These are phyloP conservation scores for Syngnathus rostellatus DNA, from an alignment of 2,797 vertebrate genomes.

Conservation along the genomic window DNA sequence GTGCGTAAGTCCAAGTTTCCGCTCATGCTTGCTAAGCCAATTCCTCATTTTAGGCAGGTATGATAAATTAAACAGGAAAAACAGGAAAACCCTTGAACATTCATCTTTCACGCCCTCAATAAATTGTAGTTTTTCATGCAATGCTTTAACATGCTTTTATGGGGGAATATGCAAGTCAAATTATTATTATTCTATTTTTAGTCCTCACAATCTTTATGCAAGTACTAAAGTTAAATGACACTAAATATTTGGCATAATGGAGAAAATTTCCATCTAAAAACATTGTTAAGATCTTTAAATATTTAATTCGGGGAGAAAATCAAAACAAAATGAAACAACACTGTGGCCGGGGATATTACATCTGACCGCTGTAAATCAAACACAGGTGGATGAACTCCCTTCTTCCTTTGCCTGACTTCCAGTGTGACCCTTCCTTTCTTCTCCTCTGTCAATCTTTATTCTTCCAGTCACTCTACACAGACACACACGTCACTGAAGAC, in stretches of 20 bases:
- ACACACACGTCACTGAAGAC: slow-evolving; percentile 2
- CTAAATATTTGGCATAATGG: neutral
- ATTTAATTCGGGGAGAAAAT: slow-evolving; percentile 27
- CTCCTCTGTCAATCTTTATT: slow-evolving; percentile 40
- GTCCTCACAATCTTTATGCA: neutral
- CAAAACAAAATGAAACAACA: slow-evolving; percentile 48
- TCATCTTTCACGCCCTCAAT: too few species aligned
- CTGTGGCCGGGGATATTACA: slow-evolving; percentile 57
- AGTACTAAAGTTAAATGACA: neutral
- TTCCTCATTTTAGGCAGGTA: too few species aligned
- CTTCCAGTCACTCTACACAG: slow-evolving; percentile 3
- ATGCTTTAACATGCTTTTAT: too few species aligned
- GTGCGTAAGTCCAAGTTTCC: too few species aligned
- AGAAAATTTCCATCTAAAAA: neutral
- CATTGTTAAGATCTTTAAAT: slow-evolving; percentile 17
- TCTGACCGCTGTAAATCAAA: slow-evolving; percentile 71
- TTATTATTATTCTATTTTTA: neutral
- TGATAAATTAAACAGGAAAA: too few species aligned
- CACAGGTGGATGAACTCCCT: slow-evolving; percentile 72
- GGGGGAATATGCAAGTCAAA: too few species aligned
- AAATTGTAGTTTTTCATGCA: too few species aligned
- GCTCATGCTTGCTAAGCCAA: too few species aligned
- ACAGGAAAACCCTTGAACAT: too few species aligned
- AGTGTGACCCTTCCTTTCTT: slow-evolving; percentile 57
- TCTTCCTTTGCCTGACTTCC: slow-evolving; percentile 54